phyloP scores from a whole-genome alignment of 2,113 vertebrate species.

The Haemorhous mexicanus region DNA sequence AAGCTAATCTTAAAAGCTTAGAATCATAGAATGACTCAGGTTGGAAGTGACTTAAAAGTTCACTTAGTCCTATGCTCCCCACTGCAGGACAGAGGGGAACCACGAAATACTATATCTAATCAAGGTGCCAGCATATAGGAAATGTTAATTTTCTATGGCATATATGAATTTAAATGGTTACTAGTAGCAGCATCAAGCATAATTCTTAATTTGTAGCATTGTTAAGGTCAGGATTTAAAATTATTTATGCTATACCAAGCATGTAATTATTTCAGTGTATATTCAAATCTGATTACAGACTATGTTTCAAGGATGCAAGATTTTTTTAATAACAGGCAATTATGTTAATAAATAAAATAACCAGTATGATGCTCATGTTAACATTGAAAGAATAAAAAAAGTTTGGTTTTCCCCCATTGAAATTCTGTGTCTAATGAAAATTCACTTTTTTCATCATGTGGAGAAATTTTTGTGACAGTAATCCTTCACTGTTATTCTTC shows the following conservation, averaged over 20 bases:
- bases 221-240: background rate
- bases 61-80: background rate
- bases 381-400: background rate
- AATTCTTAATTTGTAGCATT: background rate
- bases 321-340: background rate
- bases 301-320: background rate
- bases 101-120: background rate
- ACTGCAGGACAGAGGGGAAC: background rate
- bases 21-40: background rate
- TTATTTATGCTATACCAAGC: slow-evolving; percentile 31
- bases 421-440: background rate
- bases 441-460: background rate
- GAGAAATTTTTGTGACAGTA: background rate
- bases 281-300: slow-evolving; percentile 21
- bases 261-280: slow-evolving; percentile 16
- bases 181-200: background rate
- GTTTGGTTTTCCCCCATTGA: background rate
- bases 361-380: background rate
- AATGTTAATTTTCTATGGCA: background rate
- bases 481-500: background rate
- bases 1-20: background rate
- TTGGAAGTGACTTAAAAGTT: background rate
- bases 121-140: background rate
- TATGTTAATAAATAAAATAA: background rate
- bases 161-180: background rate